phyloP scores from a whole-genome alignment of 2,888 invertebrate genomes.

The Candidula unifasciata region DNA sequence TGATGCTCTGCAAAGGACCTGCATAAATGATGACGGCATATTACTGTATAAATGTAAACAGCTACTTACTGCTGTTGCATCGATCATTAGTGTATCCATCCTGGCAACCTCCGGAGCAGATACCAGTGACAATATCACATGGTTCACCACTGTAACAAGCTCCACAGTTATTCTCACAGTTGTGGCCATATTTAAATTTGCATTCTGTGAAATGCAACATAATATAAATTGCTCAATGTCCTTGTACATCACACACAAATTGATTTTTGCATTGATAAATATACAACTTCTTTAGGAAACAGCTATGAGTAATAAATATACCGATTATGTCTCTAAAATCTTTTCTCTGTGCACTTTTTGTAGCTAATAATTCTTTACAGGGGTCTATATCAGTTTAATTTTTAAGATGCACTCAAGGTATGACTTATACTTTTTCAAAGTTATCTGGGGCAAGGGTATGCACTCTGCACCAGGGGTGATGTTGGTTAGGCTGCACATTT shows the following conservation, averaged over 20 bases:
- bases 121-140: conserved; percentile 54
- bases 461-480: no score
- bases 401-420: no score
- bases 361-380: no score
- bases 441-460: no score
- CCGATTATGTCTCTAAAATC: no score
- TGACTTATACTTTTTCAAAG: no score
- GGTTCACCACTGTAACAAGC: conserved; percentile 42
- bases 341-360: no score
- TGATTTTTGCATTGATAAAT: not conserved
- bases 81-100: conserved; percentile 53
- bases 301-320: not conserved
- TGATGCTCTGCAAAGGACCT: no score
- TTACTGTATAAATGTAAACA: not conserved
- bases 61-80: conserved; percentile 56
- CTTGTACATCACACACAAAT: not conserved
- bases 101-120: conserved; percentile 55
- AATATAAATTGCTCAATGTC: not conserved
- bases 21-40: no score
- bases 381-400: no score
- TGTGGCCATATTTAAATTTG: conserved; percentile 43
- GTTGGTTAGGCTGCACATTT: no score
- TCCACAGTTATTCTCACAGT: conserved; percentile 53
- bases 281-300: not conserved
- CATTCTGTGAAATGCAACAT: conserved; percentile 44